Base-by-base conservation (phyloP, 2,888 invertebrate species). In the Clistopyga incitator region DNA sequence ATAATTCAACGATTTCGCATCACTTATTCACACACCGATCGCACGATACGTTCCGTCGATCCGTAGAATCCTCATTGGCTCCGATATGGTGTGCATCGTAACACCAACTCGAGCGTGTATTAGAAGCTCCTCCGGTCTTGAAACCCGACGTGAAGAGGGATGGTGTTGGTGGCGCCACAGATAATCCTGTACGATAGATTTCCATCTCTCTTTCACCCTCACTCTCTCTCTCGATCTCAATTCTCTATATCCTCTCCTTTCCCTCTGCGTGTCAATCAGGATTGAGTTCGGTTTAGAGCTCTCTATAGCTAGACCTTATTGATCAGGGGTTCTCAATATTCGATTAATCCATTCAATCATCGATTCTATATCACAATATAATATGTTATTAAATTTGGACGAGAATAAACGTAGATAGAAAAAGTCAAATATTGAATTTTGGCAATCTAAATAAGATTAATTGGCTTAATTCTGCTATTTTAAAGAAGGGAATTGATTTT, bases 81-180 rank as follows among this genome's bases (percentile, higher is more conserved):
- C 13, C 6, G 78, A 72, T 72, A 50, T 56, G 68, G 50, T 50
- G 74, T 42, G 78, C 71, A n/a, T n/a, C n/a, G n/a, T n/a, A n/a
- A n/a, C n/a, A 77, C 50, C 71, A 82, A 80, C 77, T 74, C 64
- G 68, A n/a, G 77, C 70, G 78, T 25, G 67, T 47, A 15, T 25
- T 78, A 61, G 54, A 47, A 56, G 67, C 72, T 81, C 85, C 88
- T 84, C 86, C 88, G 87, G 87, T 88, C 88, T 89, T 86, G 75
- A 64, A 78, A 78, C 78, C 65, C 65, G 65, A 78, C 20, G 67
- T 64, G 64, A 47, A 80, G 80, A 87, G 84, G 83, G 82, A 83
- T 89, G 89, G 91, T 89, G 89, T 90, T 90, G 89, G 90, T 92
- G 93, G 93, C 91, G 92, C 92, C 92, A 90, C 87, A 90, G 92